Percentiles rank a stretch among this genome's conserved stretches.
phyloP scores from a whole-genome alignment of 2,797 vertebrate genomes.

The Remorina albescens region DNA sequence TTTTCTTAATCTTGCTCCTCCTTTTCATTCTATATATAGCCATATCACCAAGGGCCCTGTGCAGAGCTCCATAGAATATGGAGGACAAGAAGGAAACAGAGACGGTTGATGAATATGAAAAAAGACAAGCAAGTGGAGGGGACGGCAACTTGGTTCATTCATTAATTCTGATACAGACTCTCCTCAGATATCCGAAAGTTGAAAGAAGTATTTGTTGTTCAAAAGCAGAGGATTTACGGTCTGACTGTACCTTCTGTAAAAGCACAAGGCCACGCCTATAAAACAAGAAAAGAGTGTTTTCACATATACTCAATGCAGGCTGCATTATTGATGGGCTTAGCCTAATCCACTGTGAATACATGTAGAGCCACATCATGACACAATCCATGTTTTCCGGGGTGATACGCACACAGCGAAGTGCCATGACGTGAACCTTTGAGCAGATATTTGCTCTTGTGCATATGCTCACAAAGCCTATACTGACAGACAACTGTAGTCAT shows the following conservation, averaged over 20 bases:
- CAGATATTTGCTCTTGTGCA: constrained; percentile 33
- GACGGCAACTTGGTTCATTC: constrained; percentile 31
- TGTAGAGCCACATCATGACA: constrained; percentile 59
- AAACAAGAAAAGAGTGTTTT: constrained; percentile 67
- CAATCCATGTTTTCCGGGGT: constrained; percentile 41
- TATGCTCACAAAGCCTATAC: constrained; percentile 37
- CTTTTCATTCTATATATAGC: constrained; percentile 70
- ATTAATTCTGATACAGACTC: constrained; percentile 34
- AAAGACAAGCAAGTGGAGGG: constrained; percentile 27
- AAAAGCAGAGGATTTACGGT: constrained; percentile 35
- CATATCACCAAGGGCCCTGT: constrained; percentile 61
- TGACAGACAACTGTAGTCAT: constrained; percentile 30
- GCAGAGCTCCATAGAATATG: constrained; percentile 47
- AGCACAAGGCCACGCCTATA: constrained; percentile 36
- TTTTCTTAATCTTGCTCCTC: constrained; percentile 48
- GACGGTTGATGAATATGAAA: constrained; percentile 47
- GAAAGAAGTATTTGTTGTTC: constrained; percentile 15
- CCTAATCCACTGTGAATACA: constrained; percentile 64
- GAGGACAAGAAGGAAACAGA: constrained; percentile 48
- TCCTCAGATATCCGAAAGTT: constrained; percentile 36
- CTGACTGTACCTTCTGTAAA: constrained; percentile 20
- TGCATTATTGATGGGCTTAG: constrained; percentile 74
- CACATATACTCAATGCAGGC: constrained; percentile 58
- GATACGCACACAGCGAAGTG: constrained; percentile 44
- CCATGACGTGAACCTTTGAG: constrained; percentile 37